phyloP scores from a whole-genome alignment of 2,888 invertebrate genomes.

The Oscheius sp. region DNA sequence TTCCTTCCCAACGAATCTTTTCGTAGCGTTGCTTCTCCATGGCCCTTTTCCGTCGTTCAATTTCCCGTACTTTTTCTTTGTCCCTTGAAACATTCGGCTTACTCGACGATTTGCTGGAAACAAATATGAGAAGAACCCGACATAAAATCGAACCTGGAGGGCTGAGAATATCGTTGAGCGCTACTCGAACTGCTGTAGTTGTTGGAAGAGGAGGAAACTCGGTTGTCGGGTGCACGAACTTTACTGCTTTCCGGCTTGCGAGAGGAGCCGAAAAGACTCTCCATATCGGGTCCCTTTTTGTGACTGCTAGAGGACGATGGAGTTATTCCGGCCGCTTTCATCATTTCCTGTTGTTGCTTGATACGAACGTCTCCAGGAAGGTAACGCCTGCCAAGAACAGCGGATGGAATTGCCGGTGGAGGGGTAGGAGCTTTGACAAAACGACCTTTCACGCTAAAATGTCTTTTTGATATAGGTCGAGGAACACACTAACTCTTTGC shows the following conservation, averaged over 20 bases:
- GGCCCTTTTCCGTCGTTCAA: not conserved
- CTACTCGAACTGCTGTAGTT: too few relatives aligned
- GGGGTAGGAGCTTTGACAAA: conserved; percentile 47
- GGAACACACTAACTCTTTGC: conserved; percentile 29
- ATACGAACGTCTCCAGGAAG: conserved; percentile 66
- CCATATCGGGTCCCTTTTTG: not conserved
- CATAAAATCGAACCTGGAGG: not conserved
- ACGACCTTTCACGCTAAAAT: conserved; percentile 36
- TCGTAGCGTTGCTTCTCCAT: conserved; percentile 14
- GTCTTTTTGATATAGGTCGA: not conserved
- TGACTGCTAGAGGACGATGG: not conserved
- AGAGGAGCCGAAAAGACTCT: not conserved
- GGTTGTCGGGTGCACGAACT: too few relatives aligned
- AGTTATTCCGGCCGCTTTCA: not conserved
- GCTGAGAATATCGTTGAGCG: not conserved
- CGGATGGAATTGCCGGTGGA: conserved; percentile 47
- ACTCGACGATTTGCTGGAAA: conserved; percentile 4
- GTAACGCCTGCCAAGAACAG: conserved; percentile 49
- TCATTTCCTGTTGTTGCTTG: conserved; percentile 39
- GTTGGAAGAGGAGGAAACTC: too few relatives aligned
- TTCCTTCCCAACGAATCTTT: conserved; percentile 12
- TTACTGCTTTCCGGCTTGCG: not conserved
- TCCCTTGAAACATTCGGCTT: not conserved
- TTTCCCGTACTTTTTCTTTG: conserved; percentile 9
- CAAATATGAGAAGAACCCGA: not conserved